Base-by-base conservation (phyloP, 2,888 invertebrate species). In the Saturnia pavonia region DNA sequence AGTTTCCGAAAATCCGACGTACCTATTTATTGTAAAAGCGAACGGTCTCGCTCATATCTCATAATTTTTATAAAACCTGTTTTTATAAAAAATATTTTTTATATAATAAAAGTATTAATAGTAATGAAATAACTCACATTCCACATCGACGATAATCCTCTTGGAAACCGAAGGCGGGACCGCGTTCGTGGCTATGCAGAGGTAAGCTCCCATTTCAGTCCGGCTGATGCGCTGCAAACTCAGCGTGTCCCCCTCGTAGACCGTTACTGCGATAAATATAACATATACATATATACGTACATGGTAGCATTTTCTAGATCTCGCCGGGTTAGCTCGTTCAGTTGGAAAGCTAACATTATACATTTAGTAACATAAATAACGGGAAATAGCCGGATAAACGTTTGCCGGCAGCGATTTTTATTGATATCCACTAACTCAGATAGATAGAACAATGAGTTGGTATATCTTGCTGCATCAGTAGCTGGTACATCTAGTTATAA, bases 121-220 rank as follows among this genome's bases (percentile, higher is more conserved):
- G 11, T 69, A 14, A 42, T 16, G 3, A 51, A 34, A 51, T 7
- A 68, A 86, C 97, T 97, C 88, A 98, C 98, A 98, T 95, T 98
- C 98, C 75, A 98, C 98, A 87, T 98, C 98, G 72, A 98, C 96
- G 84, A 97, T 97, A 94, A 98, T 98, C 87, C 98, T 95, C 93
- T 98, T 98, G 91, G 98, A 98, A 85, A 98, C 98, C 54, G 98
- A 97, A 69, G 98, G 98, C 54, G 98, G 98, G 40, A 98, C 97
- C 65, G 97, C 97, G 87, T 98, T 98, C 83, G 97, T 96, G 63
- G 97, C 97, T 84, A 97, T 97, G 92, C 97, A 94, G 74, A 97
- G 95, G 91, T 97, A 97, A 69, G 97, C 97, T 2, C 97, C 97
- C 97, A 97, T 97, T 92, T 98, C 98, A 72, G 96, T 96, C 84